Base-by-base conservation (phyloP, 2,888 invertebrate genomes). In the Lepidonotus clava region DNA sequence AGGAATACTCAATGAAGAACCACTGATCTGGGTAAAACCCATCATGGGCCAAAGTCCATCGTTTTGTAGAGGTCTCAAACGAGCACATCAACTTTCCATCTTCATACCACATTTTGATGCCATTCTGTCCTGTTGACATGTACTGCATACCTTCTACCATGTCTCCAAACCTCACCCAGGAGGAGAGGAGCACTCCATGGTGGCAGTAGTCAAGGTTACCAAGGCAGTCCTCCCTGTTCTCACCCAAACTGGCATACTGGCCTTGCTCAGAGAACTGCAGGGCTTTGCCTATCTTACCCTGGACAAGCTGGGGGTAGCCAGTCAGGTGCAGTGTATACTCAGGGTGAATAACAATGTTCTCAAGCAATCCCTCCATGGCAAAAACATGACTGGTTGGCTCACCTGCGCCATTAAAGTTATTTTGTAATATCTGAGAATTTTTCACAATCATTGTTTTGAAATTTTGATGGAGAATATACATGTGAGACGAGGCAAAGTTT, bases 1-100 rank as follows among this genome's bases (percentile, higher is more conserved):
- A 94, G 32, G 92, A 67, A 18, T 93, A 86, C 87, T 94, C 94
- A 51, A 93, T 84, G 86, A 92, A 92, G 87, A 93, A 92, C 94
- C 94, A 94, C 28, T 90, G 86, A 32, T 91, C 88, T 8, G 88
- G 86, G 21, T 90, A 88, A 34, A 90, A 61, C 4, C 53, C 56
- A 18, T 67, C 71, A 5, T 86, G 87, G 21, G 76, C 21, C 24
- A 88, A n/a, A 0, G 46, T 18, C 89, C 89, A 90, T 34, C 84
- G 85, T 34, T 85, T 32, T 1, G 84, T 83, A 8, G 89, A 80
- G 0, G 90, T 90, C 36, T 85, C 56, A 11, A 86, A 86, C 0
- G 71, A 53, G 41, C 87, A 84, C 32, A 85, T 83, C 34, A 90
- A 32, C 76, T 67, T 66, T 5, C 93, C 92, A 40, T 90, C 89